These are phyloP conservation scores for Sylvilagus floridanus DNA, from an alignment of 2,797 vertebrate genomes.

Conservation along the genomic window DNA sequence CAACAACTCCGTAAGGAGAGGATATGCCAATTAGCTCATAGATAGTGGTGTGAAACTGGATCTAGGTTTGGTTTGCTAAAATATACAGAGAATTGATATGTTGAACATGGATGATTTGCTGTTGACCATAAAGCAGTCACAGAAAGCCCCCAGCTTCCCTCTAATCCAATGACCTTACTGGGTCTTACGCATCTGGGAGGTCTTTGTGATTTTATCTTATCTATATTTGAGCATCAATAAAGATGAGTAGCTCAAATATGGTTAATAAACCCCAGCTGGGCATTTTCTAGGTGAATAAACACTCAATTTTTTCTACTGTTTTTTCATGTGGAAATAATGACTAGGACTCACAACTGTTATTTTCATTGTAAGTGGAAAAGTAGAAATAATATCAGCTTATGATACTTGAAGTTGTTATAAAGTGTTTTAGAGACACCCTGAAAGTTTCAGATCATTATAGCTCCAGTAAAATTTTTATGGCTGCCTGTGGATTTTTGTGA, in stretches of 20 bases:
- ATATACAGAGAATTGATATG: background rate
- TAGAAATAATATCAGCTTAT: slow-evolving; percentile 81
- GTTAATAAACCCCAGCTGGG: slow-evolving; percentile 82
- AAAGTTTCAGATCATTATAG: slow-evolving; percentile 83
- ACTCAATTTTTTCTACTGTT: slow-evolving; percentile 73
- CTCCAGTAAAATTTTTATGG: slow-evolving; percentile 81
- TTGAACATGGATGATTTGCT: background rate
- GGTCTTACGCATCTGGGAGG: slow-evolving; percentile 67
- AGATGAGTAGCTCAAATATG: slow-evolving; percentile 77
- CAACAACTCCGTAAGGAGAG: background rate
- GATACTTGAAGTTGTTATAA: slow-evolving; percentile 80
- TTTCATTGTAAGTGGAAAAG: slow-evolving; percentile 82
- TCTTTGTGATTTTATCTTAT: slow-evolving; percentile 78
- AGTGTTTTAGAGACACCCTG: slow-evolving; percentile 77
- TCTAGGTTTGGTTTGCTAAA: background rate
- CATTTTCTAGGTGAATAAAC: slow-evolving; percentile 79
- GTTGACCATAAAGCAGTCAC: background rate
- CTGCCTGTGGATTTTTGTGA: slow-evolving; percentile 78
- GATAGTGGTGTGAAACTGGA: background rate
- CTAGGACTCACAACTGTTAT: slow-evolving; percentile 72
- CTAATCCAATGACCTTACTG: background rate
- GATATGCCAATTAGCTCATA: background rate
- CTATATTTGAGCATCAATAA: slow-evolving; percentile 74
- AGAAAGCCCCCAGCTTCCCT: background rate
- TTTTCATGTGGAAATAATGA: slow-evolving; percentile 83